Percentiles rank a stretch among this genome's conserved stretches.
These are phyloP conservation scores for Pseudobourletiella spinata DNA, from an alignment of 1,140 invertebrate genomes.

Conservation along the genomic window DNA sequence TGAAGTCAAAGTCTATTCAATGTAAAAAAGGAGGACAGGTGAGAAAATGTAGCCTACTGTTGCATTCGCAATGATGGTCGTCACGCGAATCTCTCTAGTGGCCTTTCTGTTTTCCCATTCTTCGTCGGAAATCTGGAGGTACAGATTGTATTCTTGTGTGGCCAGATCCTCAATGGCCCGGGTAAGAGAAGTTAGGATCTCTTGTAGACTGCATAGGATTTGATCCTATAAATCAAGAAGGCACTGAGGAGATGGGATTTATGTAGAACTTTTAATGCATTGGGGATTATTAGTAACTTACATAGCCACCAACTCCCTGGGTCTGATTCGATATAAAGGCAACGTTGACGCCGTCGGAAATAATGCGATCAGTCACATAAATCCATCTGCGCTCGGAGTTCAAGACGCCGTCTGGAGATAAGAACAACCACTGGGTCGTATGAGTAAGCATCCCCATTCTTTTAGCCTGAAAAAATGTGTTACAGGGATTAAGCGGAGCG, in stretches of 20 bases:
- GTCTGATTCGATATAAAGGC: conserved; percentile 60
- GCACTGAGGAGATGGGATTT: no score
- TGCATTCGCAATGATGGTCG: conserved; percentile 12
- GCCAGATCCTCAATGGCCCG: conserved; percentile 56
- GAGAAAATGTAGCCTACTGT: no score
- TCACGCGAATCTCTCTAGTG: conserved; percentile 44
- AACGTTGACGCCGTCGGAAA: conserved; percentile 71
- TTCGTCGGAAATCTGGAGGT: conserved; percentile 64
- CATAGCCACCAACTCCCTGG: background rate
- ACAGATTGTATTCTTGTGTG: conserved; percentile 55
- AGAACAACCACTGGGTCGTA: conserved; percentile 65
- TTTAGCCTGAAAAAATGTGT: conserved; percentile 48
- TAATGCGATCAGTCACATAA: conserved; percentile 41
- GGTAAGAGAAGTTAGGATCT: conserved; percentile 53
- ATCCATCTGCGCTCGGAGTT: conserved; percentile 45
- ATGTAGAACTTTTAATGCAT: no score
- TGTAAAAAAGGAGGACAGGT: no score
- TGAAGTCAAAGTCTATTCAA: no score
- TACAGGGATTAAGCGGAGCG: no score
- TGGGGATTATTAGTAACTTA: no score
- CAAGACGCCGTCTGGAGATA: conserved; percentile 52
- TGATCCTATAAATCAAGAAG: conserved; percentile 44
- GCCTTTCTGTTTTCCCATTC: conserved; percentile 68
- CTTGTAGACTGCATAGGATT: conserved; percentile 53
- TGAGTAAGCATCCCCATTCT: conserved; percentile 55